Evolutionary conservation across 2,888 invertebrate species (phyloP), one percentile per base, ranked within the genome.

Genomic region (Parascotia fuliginaria): DNA sequence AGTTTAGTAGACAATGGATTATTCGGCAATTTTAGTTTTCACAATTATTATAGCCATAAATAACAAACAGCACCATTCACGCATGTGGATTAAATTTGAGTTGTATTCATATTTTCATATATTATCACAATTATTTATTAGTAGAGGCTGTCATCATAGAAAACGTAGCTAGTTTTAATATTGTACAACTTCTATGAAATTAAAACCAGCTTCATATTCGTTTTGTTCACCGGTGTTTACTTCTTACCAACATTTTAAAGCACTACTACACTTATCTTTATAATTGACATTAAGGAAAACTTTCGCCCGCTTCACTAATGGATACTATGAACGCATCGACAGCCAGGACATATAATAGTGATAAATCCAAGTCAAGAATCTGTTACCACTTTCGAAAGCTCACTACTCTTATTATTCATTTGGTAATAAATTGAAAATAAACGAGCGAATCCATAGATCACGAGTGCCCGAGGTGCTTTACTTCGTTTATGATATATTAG

Each of bases 361-460:
- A 66, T 69, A 61, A 66, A 66, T 65, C 24, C 49, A 15, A 42
- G 51, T 54, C 56, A 56, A 38, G 52, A 60, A 60, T 58, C 45
- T 42, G 47, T 48, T 48, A 24, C 55, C 60, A 73, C 83, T 82
- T 82, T 84, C 83, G 51, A 82, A 76, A 49, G 40, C 57, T 58
- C 63, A 74, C 75, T 70, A 72, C 77, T 74, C 51, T 73, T 66
- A 63, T 62, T 62, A 77, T 79, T 73, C 74, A 73, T 75, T 78
- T 70, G 63, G 75, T 67, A 73, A 81, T 83, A 80, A 79, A 82
- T 81, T 70, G 58, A 42, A 68, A 68, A 59, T 66, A 70, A 79
- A 77, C 70, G 50, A 59, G 64, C 62, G 60, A 74, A 65, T 60
- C 65, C 75, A 80, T 83, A 78, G 73, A 79, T 80, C 79, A 81